These are phyloP conservation scores for Phalera bucephala DNA, from an alignment of 2,888 invertebrate species.

Conservation along the genomic window DNA sequence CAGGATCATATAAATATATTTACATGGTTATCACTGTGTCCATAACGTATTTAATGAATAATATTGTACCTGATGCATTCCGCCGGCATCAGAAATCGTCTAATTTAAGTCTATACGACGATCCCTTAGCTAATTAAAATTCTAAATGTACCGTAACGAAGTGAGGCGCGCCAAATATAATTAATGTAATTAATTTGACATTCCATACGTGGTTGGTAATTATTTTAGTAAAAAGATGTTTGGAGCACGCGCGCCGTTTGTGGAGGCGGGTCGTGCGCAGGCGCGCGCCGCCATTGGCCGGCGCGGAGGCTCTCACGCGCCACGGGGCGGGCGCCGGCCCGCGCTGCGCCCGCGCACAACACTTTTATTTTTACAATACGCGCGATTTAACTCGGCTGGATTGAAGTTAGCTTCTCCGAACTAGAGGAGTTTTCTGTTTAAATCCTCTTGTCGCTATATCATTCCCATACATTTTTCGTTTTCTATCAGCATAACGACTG, in stretches of 20 bases:
- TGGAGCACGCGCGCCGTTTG: slow-evolving; percentile 30
- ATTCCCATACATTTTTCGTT: too few species aligned
- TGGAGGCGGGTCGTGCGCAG: slow-evolving; percentile 43
- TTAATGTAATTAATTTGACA: slow-evolving; percentile 65
- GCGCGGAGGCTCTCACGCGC: slow-evolving; percentile 33
- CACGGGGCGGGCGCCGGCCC: slow-evolving; percentile 40
- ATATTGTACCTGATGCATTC: background rate
- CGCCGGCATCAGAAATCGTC: slow-evolving; percentile 5
- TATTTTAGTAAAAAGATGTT: slow-evolving; percentile 58
- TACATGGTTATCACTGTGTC: too few species aligned
- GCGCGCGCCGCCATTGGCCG: slow-evolving; percentile 47
- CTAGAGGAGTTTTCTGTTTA: too few species aligned
- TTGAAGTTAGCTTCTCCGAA: too few species aligned
- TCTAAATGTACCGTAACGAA: slow-evolving; percentile 32
- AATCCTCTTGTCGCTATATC: too few species aligned
- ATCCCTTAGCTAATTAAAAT: slow-evolving; percentile 42
- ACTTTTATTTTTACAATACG: slow-evolving; percentile 50
- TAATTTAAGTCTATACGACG: slow-evolving; percentile 8
- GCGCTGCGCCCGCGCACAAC: slow-evolving; percentile 36
- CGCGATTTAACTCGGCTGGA: too few species aligned
- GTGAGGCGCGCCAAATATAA: slow-evolving; percentile 46
- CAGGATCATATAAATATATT: too few species aligned
- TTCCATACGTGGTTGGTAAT: slow-evolving; percentile 50
- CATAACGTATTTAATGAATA: too few species aligned
- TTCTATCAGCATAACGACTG: too few species aligned